Evolutionary conservation across 1,140 invertebrate genomes (phyloP), one percentile per base, ranked within the genome.

Genomic region (Holcopasites calliopsidis): DNA sequence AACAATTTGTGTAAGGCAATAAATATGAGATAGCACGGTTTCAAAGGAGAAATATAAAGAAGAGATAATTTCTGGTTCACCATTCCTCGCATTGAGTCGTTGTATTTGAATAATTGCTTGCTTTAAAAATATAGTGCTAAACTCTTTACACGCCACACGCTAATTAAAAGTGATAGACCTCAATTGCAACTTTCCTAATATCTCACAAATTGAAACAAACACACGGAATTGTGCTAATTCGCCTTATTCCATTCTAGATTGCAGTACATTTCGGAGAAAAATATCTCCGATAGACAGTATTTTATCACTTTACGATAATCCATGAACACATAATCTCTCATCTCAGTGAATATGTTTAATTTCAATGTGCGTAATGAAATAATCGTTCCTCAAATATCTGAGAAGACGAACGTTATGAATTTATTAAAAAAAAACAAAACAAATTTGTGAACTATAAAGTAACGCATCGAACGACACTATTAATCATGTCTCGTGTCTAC

Each of bases 341-440:
- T 40, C 33, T 50, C 38, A 44, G 28, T 54, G 38, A 73, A 64
- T 54, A 73, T 35, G n/a, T 64, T 54, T 28, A 73, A 52, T 73
- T 64, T 62, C 28, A 73, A 16, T 64, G 49, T 73, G 50, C 71
- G 50, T 73, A 73, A 33, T 38, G 16, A 62, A 72, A 49, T 54
- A 54, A 64, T 42, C 4, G 5, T 26, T 11, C 47, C n/a, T n/a
- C n/a, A 26, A 18, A 54, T 44, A 54, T 35, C 35, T 33, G 3
- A 73, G 31, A 18, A 55, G 28, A 73, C 16, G 23, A 4, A 23
- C 21, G 10, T 65, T 50, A n/a, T n/a, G n/a, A n/a, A n/a, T 7
- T 66, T 26, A 21, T 65, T 64, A 73, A 74, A 42, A 35, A 50
- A 74, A 74, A 42, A 64, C 52, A 38, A n/a, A 16, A 3, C 11